Evolutionary conservation across 2,888 invertebrate genomes (phyloP).

Genomic region (Dicranocentrus wangi): DNA sequence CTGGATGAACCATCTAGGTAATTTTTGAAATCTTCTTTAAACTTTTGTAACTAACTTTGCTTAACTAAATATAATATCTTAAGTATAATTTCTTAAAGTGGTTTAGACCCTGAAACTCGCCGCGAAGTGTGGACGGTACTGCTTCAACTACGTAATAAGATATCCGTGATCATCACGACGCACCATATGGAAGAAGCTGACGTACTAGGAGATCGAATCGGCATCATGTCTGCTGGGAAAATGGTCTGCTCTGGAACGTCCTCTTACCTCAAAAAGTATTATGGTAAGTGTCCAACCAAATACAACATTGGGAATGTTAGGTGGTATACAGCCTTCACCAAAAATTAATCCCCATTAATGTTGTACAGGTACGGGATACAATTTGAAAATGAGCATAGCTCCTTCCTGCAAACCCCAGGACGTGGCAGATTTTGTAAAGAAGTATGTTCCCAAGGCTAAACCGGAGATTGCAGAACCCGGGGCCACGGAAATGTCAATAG

Average conservation of each 20-base stretch:
- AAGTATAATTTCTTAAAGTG: not conserved
- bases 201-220: constrained; percentile 88
- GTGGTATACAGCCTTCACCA: no score
- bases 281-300: constrained; percentile 73
- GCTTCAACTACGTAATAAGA: constrained; percentile 78
- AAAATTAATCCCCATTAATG: no score
- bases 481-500: constrained; percentile 68
- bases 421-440: constrained; percentile 73
- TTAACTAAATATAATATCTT: no score
- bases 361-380: no score
- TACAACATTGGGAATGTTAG: no score
- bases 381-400: not conserved
- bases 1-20: constrained; percentile 77
- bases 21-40: no score
- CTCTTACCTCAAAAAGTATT: constrained; percentile 84
- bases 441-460: constrained; percentile 75
- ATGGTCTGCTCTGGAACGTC: constrained; percentile 87
- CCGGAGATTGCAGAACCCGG: constrained; percentile 27
- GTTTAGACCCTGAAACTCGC: constrained; percentile 74
- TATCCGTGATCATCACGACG: constrained; percentile 90
- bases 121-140: constrained; percentile 74
- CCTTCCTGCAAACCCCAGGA: not conserved
- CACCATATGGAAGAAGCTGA: constrained; percentile 85
- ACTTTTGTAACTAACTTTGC: no score
- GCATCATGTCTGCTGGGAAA: constrained; percentile 85